phyloP scores from a whole-genome alignment of 2,113 vertebrate genomes.

The Plecotus auritus region DNA sequence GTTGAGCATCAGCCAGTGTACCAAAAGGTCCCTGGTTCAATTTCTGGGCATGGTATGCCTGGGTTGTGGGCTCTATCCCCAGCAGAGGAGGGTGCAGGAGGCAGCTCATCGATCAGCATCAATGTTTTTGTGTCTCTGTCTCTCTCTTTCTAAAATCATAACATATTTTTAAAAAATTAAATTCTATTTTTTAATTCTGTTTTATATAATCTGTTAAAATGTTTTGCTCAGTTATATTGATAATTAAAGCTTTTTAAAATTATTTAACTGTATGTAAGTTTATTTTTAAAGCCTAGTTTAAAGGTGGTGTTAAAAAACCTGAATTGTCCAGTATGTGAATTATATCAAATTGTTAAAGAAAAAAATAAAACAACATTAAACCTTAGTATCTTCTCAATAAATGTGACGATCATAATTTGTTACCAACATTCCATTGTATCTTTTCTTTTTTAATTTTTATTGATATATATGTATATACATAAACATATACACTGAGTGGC shows the following conservation, averaged over 20 bases:
- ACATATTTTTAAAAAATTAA: too few relatives aligned
- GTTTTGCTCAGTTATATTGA: not conserved
- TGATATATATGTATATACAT: not conserved
- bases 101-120: too few relatives aligned
- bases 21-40: too few relatives aligned
- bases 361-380: not conserved
- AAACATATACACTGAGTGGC: too few relatives aligned
- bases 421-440: not conserved
- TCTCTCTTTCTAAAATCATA: too few relatives aligned
- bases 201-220: not conserved
- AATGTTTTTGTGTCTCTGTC: too few relatives aligned
- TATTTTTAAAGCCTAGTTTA: not conserved
- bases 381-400: not conserved
- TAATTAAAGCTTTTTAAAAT: conserved; percentile 7
- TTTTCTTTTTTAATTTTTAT: not conserved
- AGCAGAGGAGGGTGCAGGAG: too few relatives aligned
- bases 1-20: too few relatives aligned
- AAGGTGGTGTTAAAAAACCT: not conserved
- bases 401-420: not conserved
- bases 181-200: not conserved
- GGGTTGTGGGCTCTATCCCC: too few relatives aligned
- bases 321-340: not conserved
- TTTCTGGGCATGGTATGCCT: too few relatives aligned
- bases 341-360: not conserved
- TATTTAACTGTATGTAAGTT: not conserved